A percentile compares a stretch with the other conserved stretches of the same genome.
Evolutionary conservation across 2,888 invertebrate species (phyloP).

Genomic region (Drosophila hawaiiensis): DNA sequence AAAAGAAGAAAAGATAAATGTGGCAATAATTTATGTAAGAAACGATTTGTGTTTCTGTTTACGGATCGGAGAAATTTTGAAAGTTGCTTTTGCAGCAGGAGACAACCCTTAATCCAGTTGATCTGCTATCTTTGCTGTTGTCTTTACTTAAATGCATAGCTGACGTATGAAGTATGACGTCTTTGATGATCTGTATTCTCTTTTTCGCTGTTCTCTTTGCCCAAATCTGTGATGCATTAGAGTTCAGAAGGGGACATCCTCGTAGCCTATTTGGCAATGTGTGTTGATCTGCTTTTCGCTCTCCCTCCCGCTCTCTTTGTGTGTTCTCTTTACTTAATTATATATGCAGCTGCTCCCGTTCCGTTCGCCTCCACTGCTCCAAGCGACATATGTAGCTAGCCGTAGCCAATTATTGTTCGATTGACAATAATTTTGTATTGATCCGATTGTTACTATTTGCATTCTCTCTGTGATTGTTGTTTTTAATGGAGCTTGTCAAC

Average conservation of each 20-base stretch:
- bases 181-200: background rate
- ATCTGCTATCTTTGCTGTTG: background rate
- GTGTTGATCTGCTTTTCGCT: background rate
- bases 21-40: constrained; percentile 19
- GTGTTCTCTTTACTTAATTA: background rate
- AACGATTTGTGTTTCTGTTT: background rate
- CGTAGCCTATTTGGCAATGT: background rate
- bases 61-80: background rate
- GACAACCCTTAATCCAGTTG: background rate
- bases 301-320: background rate
- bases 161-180: background rate
- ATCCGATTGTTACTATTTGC: constrained; percentile 61
- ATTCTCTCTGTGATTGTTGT: constrained; percentile 12
- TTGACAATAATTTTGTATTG: constrained; percentile 73
- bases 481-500: constrained; percentile 25
- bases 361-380: constrained; percentile 12
- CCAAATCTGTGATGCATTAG: background rate
- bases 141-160: background rate
- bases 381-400: background rate
- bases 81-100: background rate
- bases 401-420: constrained; percentile 48
- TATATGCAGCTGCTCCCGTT: background rate
- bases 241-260: background rate
- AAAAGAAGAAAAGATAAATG: constrained; percentile 8
- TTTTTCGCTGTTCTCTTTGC: background rate